phyloP scores from a whole-genome alignment of 23 tunicate species.

The Ascidia mentula region DNA sequence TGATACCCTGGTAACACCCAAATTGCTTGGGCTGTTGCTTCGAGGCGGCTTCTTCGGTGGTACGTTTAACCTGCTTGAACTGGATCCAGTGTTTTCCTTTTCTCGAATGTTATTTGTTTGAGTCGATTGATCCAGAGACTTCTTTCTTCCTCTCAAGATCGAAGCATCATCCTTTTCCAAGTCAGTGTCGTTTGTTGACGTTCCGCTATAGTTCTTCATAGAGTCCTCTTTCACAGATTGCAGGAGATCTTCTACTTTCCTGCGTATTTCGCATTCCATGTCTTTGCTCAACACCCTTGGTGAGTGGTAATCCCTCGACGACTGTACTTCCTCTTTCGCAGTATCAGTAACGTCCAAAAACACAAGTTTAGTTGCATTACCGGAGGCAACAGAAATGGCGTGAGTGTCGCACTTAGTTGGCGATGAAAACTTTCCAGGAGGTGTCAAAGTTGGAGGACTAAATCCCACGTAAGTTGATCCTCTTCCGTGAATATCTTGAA shows the following conservation, averaged over 20 bases:
- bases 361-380: neutral
- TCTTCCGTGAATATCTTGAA: neutral
- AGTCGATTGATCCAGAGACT: slow-evolving; percentile 11
- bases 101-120: neutral
- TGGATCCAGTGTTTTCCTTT: neutral
- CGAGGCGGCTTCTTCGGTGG: slow-evolving; percentile 69
- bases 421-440: neutral
- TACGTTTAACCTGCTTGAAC: slow-evolving; percentile 3
- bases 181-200: neutral
- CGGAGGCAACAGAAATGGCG: too few species aligned
- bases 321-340: neutral
- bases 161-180: neutral
- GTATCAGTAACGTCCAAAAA: neutral
- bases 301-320: neutral
- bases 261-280: slow-evolving; percentile 12
- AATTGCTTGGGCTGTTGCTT: slow-evolving; percentile 34
- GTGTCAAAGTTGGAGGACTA: slow-evolving; percentile 35
- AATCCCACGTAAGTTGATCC: slow-evolving; percentile 27
- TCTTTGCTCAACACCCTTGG: slow-evolving; percentile 5
- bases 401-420: neutral
- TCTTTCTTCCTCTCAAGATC: neutral
- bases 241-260: neutral
- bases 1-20: neutral
- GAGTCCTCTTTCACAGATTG: slow-evolving; percentile 1
- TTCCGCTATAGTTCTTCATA: neutral